These are phyloP conservation scores for Pyrgilauda ruficollis DNA, from an alignment of 2,113 vertebrate genomes.

Conservation along the genomic window DNA sequence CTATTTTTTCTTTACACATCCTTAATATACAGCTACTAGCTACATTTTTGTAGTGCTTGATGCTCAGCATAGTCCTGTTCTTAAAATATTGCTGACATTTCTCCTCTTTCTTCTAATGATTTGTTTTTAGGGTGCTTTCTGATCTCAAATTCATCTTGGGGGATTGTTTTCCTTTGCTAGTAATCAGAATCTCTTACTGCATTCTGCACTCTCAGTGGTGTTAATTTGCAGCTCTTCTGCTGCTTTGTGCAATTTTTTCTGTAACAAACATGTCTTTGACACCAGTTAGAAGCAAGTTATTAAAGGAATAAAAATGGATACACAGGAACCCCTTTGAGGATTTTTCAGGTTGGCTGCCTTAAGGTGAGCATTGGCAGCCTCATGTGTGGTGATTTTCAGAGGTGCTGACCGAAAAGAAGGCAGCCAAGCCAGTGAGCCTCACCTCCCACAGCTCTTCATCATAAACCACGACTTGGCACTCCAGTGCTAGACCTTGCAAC, in stretches of 20 bases:
- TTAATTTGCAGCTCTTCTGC: neutral
- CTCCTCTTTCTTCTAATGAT: neutral
- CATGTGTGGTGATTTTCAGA: rapidly evolving
- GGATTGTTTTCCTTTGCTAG: neutral
- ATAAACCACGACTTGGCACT: rapidly evolving
- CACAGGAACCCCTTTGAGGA: neutral
- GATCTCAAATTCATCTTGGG: neutral
- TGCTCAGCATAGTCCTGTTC: neutral
- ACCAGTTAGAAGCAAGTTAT: neutral
- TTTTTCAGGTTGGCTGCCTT: neutral
- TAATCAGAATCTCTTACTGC: neutral
- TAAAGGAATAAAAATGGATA: neutral
- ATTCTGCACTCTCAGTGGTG: neutral
- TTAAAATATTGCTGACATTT: neutral
- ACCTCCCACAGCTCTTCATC: neutral
- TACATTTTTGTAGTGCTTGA: neutral
- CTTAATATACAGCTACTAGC: neutral
- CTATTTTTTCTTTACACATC: neutral
- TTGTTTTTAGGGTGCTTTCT: neutral
- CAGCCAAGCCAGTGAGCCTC: rapidly evolving
- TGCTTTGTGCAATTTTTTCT: neutral
- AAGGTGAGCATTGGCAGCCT: neutral
- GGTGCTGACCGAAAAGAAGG: neutral
- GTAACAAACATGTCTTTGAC: neutral
- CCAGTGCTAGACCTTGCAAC: neutral